Evolutionary conservation across 2,888 invertebrate genomes (phyloP).

Genomic region (Drosophila monieri): DNA sequence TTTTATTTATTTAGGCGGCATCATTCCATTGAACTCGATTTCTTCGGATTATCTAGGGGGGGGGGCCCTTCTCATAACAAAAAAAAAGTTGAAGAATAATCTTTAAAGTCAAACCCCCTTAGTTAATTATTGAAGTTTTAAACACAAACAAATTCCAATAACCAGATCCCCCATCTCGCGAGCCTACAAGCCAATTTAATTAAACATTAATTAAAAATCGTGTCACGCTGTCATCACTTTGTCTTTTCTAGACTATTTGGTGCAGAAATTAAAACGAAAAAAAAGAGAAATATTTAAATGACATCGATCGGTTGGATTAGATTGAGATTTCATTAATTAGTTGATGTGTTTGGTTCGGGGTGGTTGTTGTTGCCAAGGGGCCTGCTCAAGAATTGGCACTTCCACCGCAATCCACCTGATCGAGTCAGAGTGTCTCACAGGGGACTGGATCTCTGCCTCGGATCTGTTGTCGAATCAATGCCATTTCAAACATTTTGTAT

Average conservation of each 20-base stretch:
- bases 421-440: conserved; percentile 1
- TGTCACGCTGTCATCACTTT: conserved; percentile 37
- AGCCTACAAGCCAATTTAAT: not conserved
- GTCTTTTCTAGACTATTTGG: conserved; percentile 29
- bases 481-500: conserved; percentile 74
- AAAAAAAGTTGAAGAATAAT: too few relatives aligned
- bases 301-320: conserved; percentile 53
- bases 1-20: conserved; percentile 40
- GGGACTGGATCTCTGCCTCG: too few relatives aligned
- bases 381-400: conserved; percentile 6
- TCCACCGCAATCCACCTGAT: conserved; percentile 13
- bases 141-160: not conserved
- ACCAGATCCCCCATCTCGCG: not conserved
- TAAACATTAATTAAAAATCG: conserved; percentile 9
- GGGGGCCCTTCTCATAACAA: too few relatives aligned
- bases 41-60: conserved; percentile 1
- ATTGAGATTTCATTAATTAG: conserved; percentile 78
- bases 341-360: conserved; percentile 23
- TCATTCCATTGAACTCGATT: conserved; percentile 66
- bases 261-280: conserved; percentile 32
- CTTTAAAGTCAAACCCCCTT: too few relatives aligned
- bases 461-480: conserved; percentile 77
- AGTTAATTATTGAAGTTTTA: not conserved
- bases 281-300: conserved; percentile 1
- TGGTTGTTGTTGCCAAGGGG: not conserved